These are phyloP conservation scores for Botia almorhae DNA, from an alignment of 2,797 vertebrate species.

Conservation along the genomic window DNA sequence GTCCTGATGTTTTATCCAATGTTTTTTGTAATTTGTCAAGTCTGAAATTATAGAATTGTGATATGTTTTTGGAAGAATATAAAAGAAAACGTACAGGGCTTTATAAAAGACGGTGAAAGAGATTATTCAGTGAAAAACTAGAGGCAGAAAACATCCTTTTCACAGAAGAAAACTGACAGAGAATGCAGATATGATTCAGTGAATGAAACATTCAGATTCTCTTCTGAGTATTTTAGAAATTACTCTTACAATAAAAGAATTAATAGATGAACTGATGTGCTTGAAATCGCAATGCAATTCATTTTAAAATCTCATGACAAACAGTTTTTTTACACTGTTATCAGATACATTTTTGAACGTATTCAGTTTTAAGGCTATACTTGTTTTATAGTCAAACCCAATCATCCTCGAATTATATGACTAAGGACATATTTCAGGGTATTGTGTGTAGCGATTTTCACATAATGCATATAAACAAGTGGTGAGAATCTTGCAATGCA, in stretches of 20 bases:
- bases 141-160: constrained; percentile 20
- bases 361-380: neutral
- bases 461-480: no score
- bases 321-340: neutral
- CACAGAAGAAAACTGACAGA: constrained; percentile 37
- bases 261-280: constrained; percentile 19
- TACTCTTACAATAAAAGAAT: constrained; percentile 38
- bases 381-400: constrained; percentile 1
- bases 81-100: neutral
- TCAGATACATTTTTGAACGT: neutral
- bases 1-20: neutral
- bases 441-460: no score
- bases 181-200: constrained; percentile 38
- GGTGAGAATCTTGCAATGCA: no score
- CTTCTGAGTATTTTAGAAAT: constrained; percentile 45
- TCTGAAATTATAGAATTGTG: neutral
- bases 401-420: neutral
- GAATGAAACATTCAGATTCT: constrained; percentile 38
- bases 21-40: no score
- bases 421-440: no score
- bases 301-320: neutral
- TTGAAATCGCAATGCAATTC: constrained; percentile 15
- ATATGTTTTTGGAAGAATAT: neutral
- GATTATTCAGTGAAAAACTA: neutral
- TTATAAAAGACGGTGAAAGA: neutral